A percentile compares a stretch with the other conserved stretches of the same genome.
Conservation (phyloP, 1,140 invertebrate genomes). For the Lucilia cuprina region DNA sequence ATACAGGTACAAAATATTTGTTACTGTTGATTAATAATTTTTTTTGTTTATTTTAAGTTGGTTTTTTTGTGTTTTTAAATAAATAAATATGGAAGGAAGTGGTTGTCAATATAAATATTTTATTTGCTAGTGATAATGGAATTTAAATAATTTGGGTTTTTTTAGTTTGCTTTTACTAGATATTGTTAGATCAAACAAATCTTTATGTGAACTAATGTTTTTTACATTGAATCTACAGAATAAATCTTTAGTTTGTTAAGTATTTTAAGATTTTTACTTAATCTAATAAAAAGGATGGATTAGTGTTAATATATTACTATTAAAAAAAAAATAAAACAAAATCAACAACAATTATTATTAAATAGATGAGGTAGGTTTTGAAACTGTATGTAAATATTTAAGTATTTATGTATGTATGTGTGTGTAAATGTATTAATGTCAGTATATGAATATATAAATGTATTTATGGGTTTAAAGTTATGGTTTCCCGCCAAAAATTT, state of each 20-base stretch:
- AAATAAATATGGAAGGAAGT: not conserved
- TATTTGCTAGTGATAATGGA: not conserved
- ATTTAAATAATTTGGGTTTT: not conserved
- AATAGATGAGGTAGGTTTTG: slow-evolving; percentile 11
- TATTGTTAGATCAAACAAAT: too few relatives aligned
- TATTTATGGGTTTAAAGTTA: too few relatives aligned
- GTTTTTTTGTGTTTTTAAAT: not conserved
- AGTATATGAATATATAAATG: not conserved
- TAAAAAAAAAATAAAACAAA: slow-evolving; percentile 23
- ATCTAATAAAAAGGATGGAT: not conserved
- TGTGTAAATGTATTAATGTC: not conserved
- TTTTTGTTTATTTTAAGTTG: not conserved
- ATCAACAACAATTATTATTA: slow-evolving; percentile 9
- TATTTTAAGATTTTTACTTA: not conserved
- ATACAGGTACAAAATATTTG: slow-evolving; percentile 25
- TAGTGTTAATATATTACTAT: not conserved
- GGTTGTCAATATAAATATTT: not conserved
- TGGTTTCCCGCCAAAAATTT: too few relatives aligned
- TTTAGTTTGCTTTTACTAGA: not conserved
- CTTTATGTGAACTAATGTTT: too few relatives aligned
- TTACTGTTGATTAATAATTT: not conserved
- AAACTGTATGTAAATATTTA: not conserved
- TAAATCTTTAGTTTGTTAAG: too few relatives aligned
- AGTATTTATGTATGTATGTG: not conserved
- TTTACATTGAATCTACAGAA: too few relatives aligned